Percentiles rank a stretch among this genome's conserved stretches.
Evolutionary conservation across 1,140 invertebrate genomes (phyloP).

Genomic region (Rhagoletis pomonella): DNA sequence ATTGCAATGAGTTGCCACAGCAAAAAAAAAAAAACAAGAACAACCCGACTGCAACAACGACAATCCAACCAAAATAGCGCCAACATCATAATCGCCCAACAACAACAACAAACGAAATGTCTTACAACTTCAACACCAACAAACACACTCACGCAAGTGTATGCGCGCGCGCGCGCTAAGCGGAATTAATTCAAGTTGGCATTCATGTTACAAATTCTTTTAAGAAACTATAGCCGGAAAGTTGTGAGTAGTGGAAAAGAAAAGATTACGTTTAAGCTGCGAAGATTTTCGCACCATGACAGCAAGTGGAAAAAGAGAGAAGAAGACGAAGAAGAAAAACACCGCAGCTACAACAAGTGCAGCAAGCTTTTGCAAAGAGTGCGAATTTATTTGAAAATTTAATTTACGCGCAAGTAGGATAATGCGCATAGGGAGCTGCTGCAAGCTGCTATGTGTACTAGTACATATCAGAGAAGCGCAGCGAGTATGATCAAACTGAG

Average conservation of each 20-base stretch:
- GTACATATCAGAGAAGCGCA: no score
- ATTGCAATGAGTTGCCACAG: conserved; percentile 33
- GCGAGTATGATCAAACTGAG: no score
- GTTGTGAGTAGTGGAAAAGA: neutral
- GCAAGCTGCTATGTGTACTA: no score
- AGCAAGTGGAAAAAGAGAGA: neutral
- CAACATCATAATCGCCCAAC: conserved; percentile 22
- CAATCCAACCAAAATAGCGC: neutral
- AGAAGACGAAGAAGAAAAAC: neutral
- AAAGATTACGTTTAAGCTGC: conserved; percentile 3
- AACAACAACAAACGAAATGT: conserved; percentile 15
- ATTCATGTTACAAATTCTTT: neutral
- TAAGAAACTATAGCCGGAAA: conserved; percentile 11
- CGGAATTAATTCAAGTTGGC: conserved; percentile 40
- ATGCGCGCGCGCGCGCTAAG: neutral
- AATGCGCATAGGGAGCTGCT: neutral
- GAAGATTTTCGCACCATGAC: neutral
- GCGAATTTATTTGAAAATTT: conserved; percentile 29
- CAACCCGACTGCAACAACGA: neutral
- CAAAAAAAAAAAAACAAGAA: neutral
- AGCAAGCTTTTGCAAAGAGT: no score
- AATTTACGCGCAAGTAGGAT: neutral
- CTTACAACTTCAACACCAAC: conserved; percentile 4
- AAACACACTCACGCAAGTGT: neutral
- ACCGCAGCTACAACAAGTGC: neutral